Evolutionary conservation across 2,113 vertebrate genomes (phyloP), one percentile per base, ranked within the genome.

Genomic region (Istiophorus platypterus): DNA sequence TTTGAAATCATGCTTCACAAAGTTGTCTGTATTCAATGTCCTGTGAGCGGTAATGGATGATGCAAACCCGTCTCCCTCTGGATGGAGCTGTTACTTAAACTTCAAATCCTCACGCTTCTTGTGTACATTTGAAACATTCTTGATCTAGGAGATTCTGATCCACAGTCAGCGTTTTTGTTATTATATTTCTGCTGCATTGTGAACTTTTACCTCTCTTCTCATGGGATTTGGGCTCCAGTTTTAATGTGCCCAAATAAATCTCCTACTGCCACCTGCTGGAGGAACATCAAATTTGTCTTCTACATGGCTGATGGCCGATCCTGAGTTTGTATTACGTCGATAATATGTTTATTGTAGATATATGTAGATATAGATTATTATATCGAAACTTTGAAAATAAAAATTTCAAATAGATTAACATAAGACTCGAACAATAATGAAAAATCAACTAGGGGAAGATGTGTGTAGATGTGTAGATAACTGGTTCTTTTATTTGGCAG

Each of bases 401-500:
- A n/a, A n/a, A n/a, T n/a, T n/a, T n/a, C n/a, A n/a, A n/a, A n/a
- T n/a, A n/a, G n/a, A 62, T 67, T 22, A 27, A 68, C 41, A 42
- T 39, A 1, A 42, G 11, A 47, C 20, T 62, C 20, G 18, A 56
- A 66, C 1, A 81, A 34, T 11, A 64, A 79, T 52, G 12, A 72
- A 78, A 71, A 82, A 68, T 52, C 11, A 56, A 14, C 22, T 47
- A 27, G 57, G 20, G 3, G 70, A 80, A 76, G 64, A 56, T 51
- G 64, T 57, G 45, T 75, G 78, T 67, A 52, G 71, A 85, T 85
- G 88, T 89, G 86, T 89, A 89, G 76, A 91, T 88, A 90, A 92
- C 84, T 88, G 87, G 85, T 89, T 86, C 62, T 85, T 94, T 93
- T 92, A 92, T 92, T 93, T 91, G 86, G 90, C 92, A 91, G 92